Percentiles rank a stretch among this genome's conserved stretches.
Evolutionary conservation across 2,888 invertebrate species (phyloP).

Genomic region (Cheilosia vulpina): DNA sequence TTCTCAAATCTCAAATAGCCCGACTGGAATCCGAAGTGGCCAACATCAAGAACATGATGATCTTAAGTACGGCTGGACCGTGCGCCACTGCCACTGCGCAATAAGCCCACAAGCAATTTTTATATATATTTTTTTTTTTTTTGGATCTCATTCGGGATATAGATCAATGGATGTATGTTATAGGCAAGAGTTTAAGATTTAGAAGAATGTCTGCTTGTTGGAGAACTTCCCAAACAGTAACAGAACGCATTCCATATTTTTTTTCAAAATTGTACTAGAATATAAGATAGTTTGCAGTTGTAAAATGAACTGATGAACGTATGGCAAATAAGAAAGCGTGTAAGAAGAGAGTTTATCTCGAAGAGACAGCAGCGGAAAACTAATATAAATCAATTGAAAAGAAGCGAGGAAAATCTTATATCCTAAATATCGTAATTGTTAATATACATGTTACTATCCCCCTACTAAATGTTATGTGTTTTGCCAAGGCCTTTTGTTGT

Average conservation of each 20-base stretch:
- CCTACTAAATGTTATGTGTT: background rate
- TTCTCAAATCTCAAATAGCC: conserved; percentile 93
- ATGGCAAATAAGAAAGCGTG: background rate
- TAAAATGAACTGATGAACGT: conserved; percentile 24
- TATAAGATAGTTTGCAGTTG: conserved; percentile 17
- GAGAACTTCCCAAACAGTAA: conserved; percentile 5
- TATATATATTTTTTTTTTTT: conserved; percentile 5
- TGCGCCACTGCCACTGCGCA: conserved; percentile 68
- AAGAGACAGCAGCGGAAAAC: conserved; percentile 15
- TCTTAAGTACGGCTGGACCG: conserved; percentile 84
- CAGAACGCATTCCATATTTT: conserved; percentile 22
- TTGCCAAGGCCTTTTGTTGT: conserved; percentile 3
- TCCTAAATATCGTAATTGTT: background rate
- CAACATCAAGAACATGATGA: conserved; percentile 92
- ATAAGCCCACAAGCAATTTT: conserved; percentile 7
- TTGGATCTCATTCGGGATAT: conserved; percentile 58
- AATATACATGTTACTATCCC: background rate
- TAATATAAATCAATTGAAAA: background rate
- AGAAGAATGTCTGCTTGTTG: conserved; percentile 2
- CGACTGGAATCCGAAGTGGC: conserved; percentile 96
- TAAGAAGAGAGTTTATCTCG: conserved; percentile 3
- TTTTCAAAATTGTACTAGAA: conserved; percentile 14
- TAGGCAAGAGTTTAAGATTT: conserved; percentile 14
- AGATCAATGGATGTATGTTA: background rate
- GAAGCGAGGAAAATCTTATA: background rate